Conservation (phyloP, 2,113 vertebrate genomes). For the Origma solitaria region DNA sequence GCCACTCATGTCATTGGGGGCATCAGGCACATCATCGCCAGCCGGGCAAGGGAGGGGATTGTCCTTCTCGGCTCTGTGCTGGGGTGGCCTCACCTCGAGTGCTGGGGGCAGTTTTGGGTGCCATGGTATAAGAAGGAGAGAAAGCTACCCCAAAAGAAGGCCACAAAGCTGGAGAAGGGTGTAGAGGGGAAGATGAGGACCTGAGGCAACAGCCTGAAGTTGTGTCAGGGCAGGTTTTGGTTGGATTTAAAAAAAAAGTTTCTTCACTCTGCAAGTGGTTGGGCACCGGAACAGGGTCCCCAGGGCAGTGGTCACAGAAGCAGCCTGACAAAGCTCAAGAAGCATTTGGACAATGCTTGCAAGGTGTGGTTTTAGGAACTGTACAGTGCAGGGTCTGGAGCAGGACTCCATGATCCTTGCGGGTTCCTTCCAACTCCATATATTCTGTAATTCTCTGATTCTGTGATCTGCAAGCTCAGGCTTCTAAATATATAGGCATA, state of each 20-base stretch:
- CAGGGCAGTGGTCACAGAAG: neutral
- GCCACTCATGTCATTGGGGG: accelerated
- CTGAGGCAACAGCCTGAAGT: neutral
- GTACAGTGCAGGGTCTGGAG: neutral
- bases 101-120: accelerated
- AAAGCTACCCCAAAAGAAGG: neutral
- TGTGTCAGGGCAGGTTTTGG: neutral
- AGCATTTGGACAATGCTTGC: neutral
- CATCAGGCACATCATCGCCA: neutral
- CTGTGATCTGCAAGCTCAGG: neutral
- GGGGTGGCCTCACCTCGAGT: accelerated
- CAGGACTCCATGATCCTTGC: neutral
- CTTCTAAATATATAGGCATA: neutral
- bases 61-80: neutral
- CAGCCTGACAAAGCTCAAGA: neutral
- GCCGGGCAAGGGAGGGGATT: neutral
- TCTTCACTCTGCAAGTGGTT: neutral
- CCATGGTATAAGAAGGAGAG: neutral
- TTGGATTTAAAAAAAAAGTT: neutral
- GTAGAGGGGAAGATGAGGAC: neutral
- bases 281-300: neutral
- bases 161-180: neutral
- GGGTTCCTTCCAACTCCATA: neutral
- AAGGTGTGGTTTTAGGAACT: neutral
- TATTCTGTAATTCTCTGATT: neutral